A percentile compares a stretch with the other conserved stretches of the same genome.
These are phyloP conservation scores for Glandiceps talaboti DNA, from an alignment of 53 echinoderm and acorn worm species.

Conservation along the genomic window DNA sequence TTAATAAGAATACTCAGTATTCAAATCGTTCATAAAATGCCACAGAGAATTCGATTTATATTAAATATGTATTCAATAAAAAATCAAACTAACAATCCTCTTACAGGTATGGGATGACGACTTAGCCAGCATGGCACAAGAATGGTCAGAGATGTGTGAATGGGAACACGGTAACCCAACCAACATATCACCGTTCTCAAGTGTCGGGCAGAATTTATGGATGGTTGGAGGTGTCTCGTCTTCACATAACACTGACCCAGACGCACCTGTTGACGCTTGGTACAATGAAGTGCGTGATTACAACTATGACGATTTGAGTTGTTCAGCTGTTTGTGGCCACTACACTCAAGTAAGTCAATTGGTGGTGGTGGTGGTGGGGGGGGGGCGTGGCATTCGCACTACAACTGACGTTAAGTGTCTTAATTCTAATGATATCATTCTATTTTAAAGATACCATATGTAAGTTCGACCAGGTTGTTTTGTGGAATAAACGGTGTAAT, in stretches of 20 bases:
- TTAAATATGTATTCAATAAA: no score
- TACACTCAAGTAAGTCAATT: slow-evolving; percentile 96
- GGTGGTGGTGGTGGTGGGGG: no score
- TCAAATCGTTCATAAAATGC: no score
- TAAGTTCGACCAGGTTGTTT: no score
- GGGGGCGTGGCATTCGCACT: no score
- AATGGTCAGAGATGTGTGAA: slow-evolving; percentile 48
- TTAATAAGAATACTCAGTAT: no score
- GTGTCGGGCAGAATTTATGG: slow-evolving; percentile 60
- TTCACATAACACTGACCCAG: slow-evolving; percentile 13
- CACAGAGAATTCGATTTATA: no score
- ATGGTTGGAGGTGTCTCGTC: neutral
- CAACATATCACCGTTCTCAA: slow-evolving; percentile 32
- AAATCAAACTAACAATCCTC: no score
- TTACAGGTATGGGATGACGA: slow-evolving; percentile 69
- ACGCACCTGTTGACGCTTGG: slow-evolving; percentile 30
- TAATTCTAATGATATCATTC: no score
- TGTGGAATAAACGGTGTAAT: no score
- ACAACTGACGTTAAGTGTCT: no score
- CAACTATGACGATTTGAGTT: slow-evolving; percentile 22
- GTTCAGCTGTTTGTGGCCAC: slow-evolving; percentile 61
- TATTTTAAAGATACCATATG: no score
- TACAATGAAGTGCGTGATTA: slow-evolving; percentile 52
- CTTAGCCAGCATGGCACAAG: slow-evolving; percentile 61
- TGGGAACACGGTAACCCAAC: slow-evolving; percentile 56